These are phyloP conservation scores for Diprion similis DNA, from an alignment of 1,140 invertebrate genomes.

Conservation along the genomic window DNA sequence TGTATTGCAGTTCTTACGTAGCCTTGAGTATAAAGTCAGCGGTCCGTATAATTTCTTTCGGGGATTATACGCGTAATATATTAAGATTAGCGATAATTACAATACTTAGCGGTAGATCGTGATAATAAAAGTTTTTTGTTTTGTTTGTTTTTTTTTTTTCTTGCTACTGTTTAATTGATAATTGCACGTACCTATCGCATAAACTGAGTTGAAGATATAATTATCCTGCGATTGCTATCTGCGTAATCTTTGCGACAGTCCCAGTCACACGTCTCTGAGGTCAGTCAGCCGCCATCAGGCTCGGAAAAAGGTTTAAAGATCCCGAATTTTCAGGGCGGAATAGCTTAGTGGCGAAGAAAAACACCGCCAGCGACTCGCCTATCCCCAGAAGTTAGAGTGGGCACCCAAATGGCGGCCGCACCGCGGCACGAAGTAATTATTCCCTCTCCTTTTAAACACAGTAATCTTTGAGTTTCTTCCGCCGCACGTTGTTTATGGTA, in stretches of 20 bases:
- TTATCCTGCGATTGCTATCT: background rate
- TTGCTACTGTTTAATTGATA: background rate
- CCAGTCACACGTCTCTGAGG: no score
- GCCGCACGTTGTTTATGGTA: conserved; percentile 57
- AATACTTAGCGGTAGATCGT: background rate
- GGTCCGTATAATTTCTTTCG: no score
- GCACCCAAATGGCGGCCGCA: background rate
- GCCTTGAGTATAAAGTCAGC: no score
- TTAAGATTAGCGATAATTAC: no score
- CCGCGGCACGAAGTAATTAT: conserved; percentile 47
- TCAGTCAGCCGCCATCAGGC: no score
- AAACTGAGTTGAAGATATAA: background rate
- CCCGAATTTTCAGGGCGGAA: background rate
- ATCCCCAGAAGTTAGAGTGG: background rate
- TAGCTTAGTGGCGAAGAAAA: background rate
- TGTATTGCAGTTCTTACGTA: no score
- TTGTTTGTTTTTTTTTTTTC: background rate
- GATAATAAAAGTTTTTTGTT: background rate
- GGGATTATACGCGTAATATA: no score
- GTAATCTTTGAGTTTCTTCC: conserved; percentile 55
- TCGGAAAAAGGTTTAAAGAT: background rate
- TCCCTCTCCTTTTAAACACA: conserved; percentile 51
- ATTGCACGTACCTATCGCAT: background rate
- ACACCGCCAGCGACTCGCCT: background rate
- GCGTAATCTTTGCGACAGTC: no score